Evolutionary conservation across 1,140 invertebrate genomes (phyloP).

Genomic region (Sitophilus oryzae): DNA sequence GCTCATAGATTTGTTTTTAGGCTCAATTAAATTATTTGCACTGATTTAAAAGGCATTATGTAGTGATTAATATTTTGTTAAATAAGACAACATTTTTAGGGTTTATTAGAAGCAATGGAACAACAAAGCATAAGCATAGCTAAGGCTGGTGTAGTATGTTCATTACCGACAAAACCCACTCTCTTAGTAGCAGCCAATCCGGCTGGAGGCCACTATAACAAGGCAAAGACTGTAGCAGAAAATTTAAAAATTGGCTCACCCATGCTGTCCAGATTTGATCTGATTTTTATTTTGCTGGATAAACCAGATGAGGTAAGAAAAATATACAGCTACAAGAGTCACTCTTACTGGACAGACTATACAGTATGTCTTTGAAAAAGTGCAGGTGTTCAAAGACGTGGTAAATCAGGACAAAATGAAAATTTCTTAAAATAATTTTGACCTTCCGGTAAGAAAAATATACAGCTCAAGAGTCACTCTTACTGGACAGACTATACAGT

Average conservation of each 20-base stretch:
- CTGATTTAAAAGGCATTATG: no score
- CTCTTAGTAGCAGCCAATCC: constrained; percentile 92
- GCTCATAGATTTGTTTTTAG: no score
- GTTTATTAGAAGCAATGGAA: constrained; percentile 89
- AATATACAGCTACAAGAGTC: no score
- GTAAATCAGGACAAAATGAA: no score
- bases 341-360: no score
- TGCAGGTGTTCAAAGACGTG: no score
- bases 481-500: no score
- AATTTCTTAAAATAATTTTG: no score
- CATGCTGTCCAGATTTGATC: constrained; percentile 86
- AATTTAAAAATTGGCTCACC: constrained; percentile 84
- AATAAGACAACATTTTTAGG: constrained; percentile 17
- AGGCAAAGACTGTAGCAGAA: constrained; percentile 79
- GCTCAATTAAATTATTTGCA: no score
- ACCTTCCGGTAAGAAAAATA: no score
- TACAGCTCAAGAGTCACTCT: no score
- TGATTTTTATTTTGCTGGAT: constrained; percentile 88
- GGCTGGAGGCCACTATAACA: constrained; percentile 79
- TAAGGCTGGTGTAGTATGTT: constrained; percentile 77
- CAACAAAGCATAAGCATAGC: constrained; percentile 87
- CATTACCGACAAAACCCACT: constrained; percentile 72
- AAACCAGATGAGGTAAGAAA: constrained; percentile 64
- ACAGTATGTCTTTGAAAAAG: no score
- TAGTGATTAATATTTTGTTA: background rate